Conservation (phyloP, 1,140 invertebrate species). For the Pinna nobilis region DNA sequence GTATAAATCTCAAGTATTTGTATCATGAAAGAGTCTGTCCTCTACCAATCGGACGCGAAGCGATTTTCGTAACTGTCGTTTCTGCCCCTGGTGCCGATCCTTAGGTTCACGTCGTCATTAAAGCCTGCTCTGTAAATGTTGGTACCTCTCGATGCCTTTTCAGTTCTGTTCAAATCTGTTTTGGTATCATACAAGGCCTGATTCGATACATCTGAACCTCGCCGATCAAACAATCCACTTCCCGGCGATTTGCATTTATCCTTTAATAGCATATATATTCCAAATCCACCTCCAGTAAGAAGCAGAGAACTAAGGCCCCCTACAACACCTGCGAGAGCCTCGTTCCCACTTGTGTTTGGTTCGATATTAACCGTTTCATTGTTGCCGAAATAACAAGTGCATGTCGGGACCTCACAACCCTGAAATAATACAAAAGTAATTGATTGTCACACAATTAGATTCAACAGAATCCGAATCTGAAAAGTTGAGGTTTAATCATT, state of each 20-base stretch:
- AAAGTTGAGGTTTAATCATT: too few relatives aligned
- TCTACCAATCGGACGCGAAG: too few relatives aligned
- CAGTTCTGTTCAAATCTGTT: neutral
- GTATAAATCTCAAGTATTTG: too few relatives aligned
- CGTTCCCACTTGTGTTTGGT: constrained; percentile 30
- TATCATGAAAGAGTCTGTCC: too few relatives aligned
- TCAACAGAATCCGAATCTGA: too few relatives aligned
- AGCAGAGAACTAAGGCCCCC: constrained; percentile 36
- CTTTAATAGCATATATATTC: constrained; percentile 23
- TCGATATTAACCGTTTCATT: constrained; percentile 8
- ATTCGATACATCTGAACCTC: too few relatives aligned
- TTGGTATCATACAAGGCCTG: too few relatives aligned
- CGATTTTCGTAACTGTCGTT: too few relatives aligned
- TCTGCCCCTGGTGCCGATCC: neutral
- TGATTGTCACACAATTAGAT: too few relatives aligned
- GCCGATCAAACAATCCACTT: neutral
- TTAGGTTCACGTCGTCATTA: constrained; percentile 6
- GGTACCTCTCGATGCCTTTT: neutral
- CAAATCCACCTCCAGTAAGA: constrained; percentile 33
- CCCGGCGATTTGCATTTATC: neutral
- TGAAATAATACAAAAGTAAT: neutral
- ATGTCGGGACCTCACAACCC: constrained; percentile 8
- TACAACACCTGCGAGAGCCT: constrained; percentile 29
- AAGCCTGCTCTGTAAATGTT: constrained; percentile 28
- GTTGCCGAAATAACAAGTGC: constrained; percentile 18